phyloP scores from a whole-genome alignment of 2,888 invertebrate species.

The Enoplolaimus lenunculus region DNA sequence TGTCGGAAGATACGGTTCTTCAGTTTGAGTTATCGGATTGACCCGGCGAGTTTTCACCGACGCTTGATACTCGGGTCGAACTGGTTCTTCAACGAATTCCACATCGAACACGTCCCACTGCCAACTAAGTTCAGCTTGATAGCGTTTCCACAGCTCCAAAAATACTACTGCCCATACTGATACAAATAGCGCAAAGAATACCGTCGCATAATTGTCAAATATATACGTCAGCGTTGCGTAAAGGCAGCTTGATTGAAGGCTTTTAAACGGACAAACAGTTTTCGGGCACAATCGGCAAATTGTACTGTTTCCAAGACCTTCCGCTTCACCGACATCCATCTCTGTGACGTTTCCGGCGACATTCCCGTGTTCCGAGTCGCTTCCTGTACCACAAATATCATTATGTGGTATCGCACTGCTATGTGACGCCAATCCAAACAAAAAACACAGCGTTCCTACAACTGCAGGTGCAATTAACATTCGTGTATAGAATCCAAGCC shows the following conservation, averaged over 20 bases:
- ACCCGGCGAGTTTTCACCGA: conserved; percentile 57
- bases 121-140: conserved; percentile 75
- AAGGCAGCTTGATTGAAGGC: conserved; percentile 65
- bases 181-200: conserved; percentile 85
- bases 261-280: conserved; percentile 68
- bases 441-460: conserved; percentile 68
- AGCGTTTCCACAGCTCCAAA: conserved; percentile 80
- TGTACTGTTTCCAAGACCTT: conserved; percentile 60
- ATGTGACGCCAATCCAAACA: neutral
- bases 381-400: neutral
- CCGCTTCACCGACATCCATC: conserved; percentile 29
- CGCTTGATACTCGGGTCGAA: conserved; percentile 24
- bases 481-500: conserved; percentile 84
- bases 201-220: conserved; percentile 81
- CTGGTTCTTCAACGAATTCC: conserved; percentile 61
- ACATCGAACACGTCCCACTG: conserved; percentile 82
- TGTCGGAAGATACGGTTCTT: conserved; percentile 69
- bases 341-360: too few species aligned
- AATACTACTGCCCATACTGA: conserved; percentile 84
- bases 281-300: conserved; percentile 75
- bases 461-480: conserved; percentile 73
- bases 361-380: too few species aligned
- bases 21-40: conserved; percentile 66
- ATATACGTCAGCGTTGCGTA: conserved; percentile 74
- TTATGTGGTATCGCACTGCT: neutral